Base-by-base conservation (phyloP, 1,140 invertebrate genomes). In the Drosophila murphyi region DNA sequence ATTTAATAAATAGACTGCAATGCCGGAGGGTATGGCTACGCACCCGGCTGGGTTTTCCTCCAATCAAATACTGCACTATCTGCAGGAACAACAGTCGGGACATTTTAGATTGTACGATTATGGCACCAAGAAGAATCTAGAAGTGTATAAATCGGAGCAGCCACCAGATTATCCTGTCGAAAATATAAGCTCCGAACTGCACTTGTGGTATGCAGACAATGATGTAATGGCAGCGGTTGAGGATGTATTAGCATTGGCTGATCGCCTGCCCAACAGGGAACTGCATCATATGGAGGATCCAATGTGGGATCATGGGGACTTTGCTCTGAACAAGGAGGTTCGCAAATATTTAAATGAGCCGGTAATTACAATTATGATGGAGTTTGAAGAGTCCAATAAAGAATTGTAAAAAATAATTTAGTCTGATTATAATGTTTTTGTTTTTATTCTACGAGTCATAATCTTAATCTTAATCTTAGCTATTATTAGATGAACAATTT, bases 241-340 rank as follows among this genome's bases (percentile, higher is more conserved):
- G 92, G 96, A 97, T 90, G 94, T 96, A 0, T 78, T 93, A 45
- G 92, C 88, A 72, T 88, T 96, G 29, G 90, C 89, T 0, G 4
- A 31, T 0, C 48, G 65, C 0, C 4, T 91, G 54, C 82, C 89
- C 3, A 91, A 91, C 91, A 69, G 75, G 10, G 69, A 92, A 3
- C 83, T 93, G 85, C 94, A 93, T 61, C 92, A 92, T 78, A 94
- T 96, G 2, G 90, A 93, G 0, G 80, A 94, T 56, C 55, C 92
- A 0, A 80, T 91, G 52, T 96, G 95, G 72, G 94, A 94, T 73
- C 95, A 96, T 72, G 71, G 95, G 2, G 95, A 96, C 70, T 96
- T 94, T 72, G 51, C 65, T n/a, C 8, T 80, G 0, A 72, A 85
- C 20, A 28, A 5, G 34, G 56, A 82, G 4, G 63, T 89, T 4